Base-by-base conservation (phyloP, 2,797 vertebrate genomes). In the Graptemys geographica region DNA sequence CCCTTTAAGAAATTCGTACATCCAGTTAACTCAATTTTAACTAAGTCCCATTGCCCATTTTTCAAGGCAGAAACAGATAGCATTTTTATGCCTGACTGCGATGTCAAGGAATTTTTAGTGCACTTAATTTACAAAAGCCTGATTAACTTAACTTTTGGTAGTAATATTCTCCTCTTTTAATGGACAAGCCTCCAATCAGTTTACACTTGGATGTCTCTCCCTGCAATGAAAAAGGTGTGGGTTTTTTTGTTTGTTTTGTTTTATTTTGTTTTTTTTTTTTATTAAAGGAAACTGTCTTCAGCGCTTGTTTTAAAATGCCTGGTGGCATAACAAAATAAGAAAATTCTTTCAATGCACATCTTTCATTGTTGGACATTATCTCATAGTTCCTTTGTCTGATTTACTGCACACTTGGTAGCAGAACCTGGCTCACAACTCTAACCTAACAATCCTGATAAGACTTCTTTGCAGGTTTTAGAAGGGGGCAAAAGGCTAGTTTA, bases 81-180 rank as follows among this genome's bases (percentile, higher is more conserved):
- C 86, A 76, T 89, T 95, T 94, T 95, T 53, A 82, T 95, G 91
- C 88, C 89, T 87, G 79, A 94, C 94, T 92, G 27, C 16, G 55
- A 65, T 90, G 86, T 59, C 81, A 93, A 91, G 88, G 59, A 83
- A 86, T 41, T 0, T 74, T 27, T 5, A 84, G 51, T 76, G 86
- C 84, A 96, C 96, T 96, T 95, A 92, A 95, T 97, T 93, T 78
- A 89, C 87, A 95, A 96, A 91, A 95, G 4, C 11, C 91, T 97
- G 95, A 97, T 96, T 97, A 94, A 90, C 86, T 89, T 96, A 96
- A 96, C 28, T 79, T 89, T 83, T 95, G 90, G 78, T 74, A 93
- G 95, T 79, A 95, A 96, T 96, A 92, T 53, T 76, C 74, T 86
- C 37, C 81, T 31, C 80, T 95, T 97, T 90, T 89, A 82, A 59